phyloP scores from a whole-genome alignment of 1,140 invertebrate species.

The Odontomachus brunneus region DNA sequence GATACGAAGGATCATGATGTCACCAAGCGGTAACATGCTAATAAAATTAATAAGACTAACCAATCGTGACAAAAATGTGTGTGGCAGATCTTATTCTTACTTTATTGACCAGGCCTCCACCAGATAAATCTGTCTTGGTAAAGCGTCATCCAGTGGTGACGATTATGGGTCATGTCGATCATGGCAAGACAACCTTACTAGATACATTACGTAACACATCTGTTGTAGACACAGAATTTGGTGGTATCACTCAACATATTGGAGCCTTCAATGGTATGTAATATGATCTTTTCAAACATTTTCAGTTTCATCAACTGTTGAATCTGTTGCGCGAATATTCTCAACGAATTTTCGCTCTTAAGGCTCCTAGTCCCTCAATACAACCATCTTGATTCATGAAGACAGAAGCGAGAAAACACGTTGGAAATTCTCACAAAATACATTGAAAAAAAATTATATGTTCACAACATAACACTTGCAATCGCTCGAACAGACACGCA shows the following conservation, averaged over 20 bases:
- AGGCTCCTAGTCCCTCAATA: too few species aligned
- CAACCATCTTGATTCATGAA: too few species aligned
- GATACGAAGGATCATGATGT: slow-evolving; percentile 80
- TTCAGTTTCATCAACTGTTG: slow-evolving; percentile 8
- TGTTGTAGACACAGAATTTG: slow-evolving; percentile 96
- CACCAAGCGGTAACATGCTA: slow-evolving; percentile 72
- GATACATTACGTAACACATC: slow-evolving; percentile 95
- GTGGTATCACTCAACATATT: slow-evolving; percentile 99
- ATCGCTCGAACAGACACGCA: too few species aligned
- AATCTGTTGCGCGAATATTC: too few species aligned
- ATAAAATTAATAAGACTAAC: slow-evolving; percentile 6
- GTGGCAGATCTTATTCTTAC: slow-evolving; percentile 20
- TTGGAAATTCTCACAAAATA: too few species aligned
- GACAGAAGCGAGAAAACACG: too few species aligned
- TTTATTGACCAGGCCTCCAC: slow-evolving; percentile 84
- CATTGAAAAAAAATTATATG: too few species aligned
- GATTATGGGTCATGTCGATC: slow-evolving; percentile 99
- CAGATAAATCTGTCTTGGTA: slow-evolving; percentile 88
- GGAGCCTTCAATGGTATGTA: slow-evolving; percentile 95
- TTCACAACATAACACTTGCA: too few species aligned
- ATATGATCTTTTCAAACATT: slow-evolving; percentile 15
- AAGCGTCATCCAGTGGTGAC: slow-evolving; percentile 96
- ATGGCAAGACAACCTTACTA: slow-evolving; percentile 99
- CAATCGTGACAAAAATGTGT: slow-evolving; percentile 6
- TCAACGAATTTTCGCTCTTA: slow-evolving; percentile 31